phyloP scores from a whole-genome alignment of 2,113 vertebrate species.

The Cinclus mexicanus region DNA sequence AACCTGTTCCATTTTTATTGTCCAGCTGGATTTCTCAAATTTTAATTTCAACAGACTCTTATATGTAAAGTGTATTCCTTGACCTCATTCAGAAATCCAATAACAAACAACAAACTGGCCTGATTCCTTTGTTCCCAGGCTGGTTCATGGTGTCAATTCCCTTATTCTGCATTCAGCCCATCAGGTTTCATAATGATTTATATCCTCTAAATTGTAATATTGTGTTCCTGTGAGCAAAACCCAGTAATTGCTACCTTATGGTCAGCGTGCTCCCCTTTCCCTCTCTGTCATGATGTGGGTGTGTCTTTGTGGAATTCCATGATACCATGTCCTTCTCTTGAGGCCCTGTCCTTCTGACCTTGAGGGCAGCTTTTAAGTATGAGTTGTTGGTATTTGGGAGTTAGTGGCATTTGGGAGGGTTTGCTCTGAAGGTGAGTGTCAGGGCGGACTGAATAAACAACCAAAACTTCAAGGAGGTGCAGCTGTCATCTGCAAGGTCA shows the following conservation, averaged over 20 bases:
- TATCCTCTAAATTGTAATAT: background rate
- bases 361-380: background rate
- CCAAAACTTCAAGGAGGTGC: background rate
- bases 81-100: too few relatives aligned
- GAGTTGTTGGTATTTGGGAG: background rate
- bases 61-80: background rate
- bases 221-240: background rate
- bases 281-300: background rate
- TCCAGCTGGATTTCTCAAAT: background rate
- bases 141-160: rapidly evolving
- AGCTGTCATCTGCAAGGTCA: background rate
- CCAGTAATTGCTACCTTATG: background rate
- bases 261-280: background rate
- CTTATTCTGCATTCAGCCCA: background rate
- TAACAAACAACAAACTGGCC: background rate
- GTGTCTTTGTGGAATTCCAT: background rate
- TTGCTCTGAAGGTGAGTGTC: too few relatives aligned
- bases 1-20: background rate
- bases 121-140: background rate
- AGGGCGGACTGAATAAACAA: background rate
- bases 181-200: background rate
- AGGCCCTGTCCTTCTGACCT: background rate
- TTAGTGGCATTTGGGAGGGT: background rate
- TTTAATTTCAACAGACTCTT: background rate
- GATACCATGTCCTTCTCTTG: background rate